A percentile compares a stretch with the other conserved stretches of the same genome.
phyloP scores from a whole-genome alignment of 2,113 vertebrate genomes.

The Carassius auratus region DNA sequence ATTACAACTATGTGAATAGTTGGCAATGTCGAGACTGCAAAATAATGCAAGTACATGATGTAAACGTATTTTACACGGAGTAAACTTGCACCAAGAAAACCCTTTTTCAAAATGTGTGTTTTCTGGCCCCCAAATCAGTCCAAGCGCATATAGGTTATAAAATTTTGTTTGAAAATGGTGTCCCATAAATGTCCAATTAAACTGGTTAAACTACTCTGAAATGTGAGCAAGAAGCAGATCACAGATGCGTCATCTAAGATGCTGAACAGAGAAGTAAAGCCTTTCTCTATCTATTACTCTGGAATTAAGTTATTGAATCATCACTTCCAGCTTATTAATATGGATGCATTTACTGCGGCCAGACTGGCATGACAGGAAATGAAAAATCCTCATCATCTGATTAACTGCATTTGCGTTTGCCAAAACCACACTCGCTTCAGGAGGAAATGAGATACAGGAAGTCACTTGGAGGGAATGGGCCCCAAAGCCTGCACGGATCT shows the following conservation, averaged over 20 bases:
- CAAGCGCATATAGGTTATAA: too few relatives aligned
- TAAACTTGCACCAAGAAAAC: too few relatives aligned
- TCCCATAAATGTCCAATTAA: background rate
- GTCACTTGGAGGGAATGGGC: constrained; percentile 38
- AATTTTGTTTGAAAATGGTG: too few relatives aligned
- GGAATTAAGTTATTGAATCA: constrained; percentile 51
- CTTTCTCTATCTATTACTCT: constrained; percentile 50
- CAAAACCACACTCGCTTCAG: constrained; percentile 40
- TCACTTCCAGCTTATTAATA: constrained; percentile 48
- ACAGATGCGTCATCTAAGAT: background rate
- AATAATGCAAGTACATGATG: too few relatives aligned
- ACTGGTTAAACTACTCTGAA: background rate
- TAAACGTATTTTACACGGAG: too few relatives aligned
- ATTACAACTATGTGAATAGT: too few relatives aligned
- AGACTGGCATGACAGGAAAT: constrained; percentile 46
- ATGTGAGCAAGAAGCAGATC: background rate
- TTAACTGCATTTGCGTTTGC: constrained; percentile 57
- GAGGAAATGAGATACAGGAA: constrained; percentile 57
- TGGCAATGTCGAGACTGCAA: too few relatives aligned
- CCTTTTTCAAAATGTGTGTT: too few relatives aligned
- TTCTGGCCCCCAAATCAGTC: too few relatives aligned
- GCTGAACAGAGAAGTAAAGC: background rate
- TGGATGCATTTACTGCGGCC: constrained; percentile 46
- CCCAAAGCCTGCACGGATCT: constrained; percentile 41
- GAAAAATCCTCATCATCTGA: constrained; percentile 54